phyloP scores from a whole-genome alignment of 2,113 vertebrate species.

The Ictidomys tridecemlineatus region DNA sequence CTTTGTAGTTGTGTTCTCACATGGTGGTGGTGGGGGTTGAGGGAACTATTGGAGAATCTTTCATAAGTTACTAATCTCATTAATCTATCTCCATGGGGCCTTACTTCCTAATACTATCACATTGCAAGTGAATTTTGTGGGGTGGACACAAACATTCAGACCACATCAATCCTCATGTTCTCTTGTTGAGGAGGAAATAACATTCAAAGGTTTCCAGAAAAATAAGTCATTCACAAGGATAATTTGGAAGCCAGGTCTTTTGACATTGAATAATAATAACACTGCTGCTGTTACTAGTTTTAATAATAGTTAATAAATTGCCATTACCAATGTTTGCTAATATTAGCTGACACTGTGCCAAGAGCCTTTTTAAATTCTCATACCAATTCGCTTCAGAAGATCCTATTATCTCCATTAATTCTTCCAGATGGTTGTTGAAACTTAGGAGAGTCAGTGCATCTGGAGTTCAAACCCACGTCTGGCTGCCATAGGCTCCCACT shows the following conservation, averaged over 20 bases:
- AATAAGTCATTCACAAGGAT: conserved; percentile 19
- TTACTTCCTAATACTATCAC: background rate
- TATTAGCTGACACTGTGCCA: background rate
- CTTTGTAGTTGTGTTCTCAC: background rate
- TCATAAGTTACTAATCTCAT: background rate
- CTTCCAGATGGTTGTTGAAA: background rate
- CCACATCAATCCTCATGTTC: background rate
- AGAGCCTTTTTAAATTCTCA: background rate
- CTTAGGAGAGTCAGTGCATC: background rate
- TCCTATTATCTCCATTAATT: background rate
- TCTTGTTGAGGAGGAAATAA: background rate
- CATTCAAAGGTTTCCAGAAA: background rate
- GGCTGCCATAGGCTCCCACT: background rate
- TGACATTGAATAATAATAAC: background rate
- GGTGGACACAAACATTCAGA: background rate
- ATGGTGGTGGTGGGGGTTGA: background rate
- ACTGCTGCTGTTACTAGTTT: background rate
- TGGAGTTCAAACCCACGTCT: background rate
- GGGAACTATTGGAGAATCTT: background rate
- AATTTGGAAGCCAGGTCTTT: conserved; percentile 1
- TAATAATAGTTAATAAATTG: background rate
- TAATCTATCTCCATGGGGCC: background rate
- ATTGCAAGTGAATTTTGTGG: background rate
- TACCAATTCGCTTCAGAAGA: background rate
- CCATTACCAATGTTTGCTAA: background rate